Evolutionary conservation across 1,140 invertebrate genomes (phyloP).

Genomic region (Achroia grisella): DNA sequence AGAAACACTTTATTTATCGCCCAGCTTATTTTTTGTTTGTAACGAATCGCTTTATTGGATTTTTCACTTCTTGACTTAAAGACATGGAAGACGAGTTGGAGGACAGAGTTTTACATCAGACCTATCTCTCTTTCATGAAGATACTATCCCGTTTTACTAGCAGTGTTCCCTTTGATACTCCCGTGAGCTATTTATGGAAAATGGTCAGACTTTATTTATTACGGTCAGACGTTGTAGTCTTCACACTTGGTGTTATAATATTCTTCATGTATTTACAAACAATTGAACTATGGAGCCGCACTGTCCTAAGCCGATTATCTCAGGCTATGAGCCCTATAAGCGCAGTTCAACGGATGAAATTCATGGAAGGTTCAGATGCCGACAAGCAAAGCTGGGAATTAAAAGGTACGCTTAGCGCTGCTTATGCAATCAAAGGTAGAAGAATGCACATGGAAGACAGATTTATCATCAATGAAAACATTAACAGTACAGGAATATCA

Average conservation of each 20-base stretch:
- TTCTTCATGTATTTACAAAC: conserved; percentile 85
- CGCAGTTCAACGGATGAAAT: conserved; percentile 69
- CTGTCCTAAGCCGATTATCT: conserved; percentile 81
- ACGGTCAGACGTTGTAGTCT: conserved; percentile 84
- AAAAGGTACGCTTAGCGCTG: conserved; percentile 82
- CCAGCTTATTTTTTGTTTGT: not conserved
- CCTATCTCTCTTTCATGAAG: conserved; percentile 88
- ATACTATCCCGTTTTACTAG: conserved; percentile 84
- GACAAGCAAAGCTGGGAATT: conserved; percentile 86
- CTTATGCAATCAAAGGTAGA: conserved; percentile 91
- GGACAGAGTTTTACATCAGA: conserved; percentile 88
- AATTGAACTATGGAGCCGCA: conserved; percentile 85
- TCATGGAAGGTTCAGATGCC: conserved; percentile 69
- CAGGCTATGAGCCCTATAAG: conserved; percentile 78
- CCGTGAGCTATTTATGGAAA: conserved; percentile 81
- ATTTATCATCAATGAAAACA: conserved; percentile 86
- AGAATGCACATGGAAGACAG: conserved; percentile 95
- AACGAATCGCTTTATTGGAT: too few species aligned
- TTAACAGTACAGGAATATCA: conserved; percentile 83
- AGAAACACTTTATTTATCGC: too few species aligned
- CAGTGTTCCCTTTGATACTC: conserved; percentile 80
- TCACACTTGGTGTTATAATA: conserved; percentile 78
- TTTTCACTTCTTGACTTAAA: conserved; percentile 4
- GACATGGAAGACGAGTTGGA: conserved; percentile 92
- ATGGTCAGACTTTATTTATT: conserved; percentile 82